Conservation (phyloP, 2,797 vertebrate species). For the Echiichthys vipera region DNA sequence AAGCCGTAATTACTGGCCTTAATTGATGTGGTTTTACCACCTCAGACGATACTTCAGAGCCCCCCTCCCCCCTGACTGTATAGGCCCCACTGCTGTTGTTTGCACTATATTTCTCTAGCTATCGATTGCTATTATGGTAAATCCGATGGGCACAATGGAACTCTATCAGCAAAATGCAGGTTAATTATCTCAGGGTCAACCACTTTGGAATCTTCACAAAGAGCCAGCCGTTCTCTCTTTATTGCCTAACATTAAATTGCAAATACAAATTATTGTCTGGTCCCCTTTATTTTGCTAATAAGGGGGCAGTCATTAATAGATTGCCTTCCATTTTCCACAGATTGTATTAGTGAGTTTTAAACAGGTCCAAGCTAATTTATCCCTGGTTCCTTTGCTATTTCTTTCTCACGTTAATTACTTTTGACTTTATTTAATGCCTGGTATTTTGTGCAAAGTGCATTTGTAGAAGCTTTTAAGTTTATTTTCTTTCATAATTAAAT, state of each 20-base stretch:
- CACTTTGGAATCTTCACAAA: constrained; percentile 79
- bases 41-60: constrained; percentile 79
- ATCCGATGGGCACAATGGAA: constrained; percentile 87
- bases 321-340: constrained; percentile 15
- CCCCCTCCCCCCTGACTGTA: constrained; percentile 61
- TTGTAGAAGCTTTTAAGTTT: background rate
- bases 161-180: constrained; percentile 87
- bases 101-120: constrained; percentile 84
- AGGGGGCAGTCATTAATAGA: constrained; percentile 47
- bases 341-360: constrained; percentile 37
- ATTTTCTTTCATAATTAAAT: background rate
- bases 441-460: background rate
- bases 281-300: constrained; percentile 73
- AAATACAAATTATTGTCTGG: constrained; percentile 77
- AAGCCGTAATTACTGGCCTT: constrained; percentile 84
- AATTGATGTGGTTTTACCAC: constrained; percentile 85
- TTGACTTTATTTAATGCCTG: background rate
- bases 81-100: constrained; percentile 78
- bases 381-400: background rate
- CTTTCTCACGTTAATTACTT: background rate
- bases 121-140: constrained; percentile 87
- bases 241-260: constrained; percentile 78
- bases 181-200: constrained; percentile 88
- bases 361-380: constrained; percentile 19
- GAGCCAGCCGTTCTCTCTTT: constrained; percentile 66